Evolutionary conservation across 1,140 invertebrate genomes (phyloP).

Genomic region (Lasioglossum baleicum): DNA sequence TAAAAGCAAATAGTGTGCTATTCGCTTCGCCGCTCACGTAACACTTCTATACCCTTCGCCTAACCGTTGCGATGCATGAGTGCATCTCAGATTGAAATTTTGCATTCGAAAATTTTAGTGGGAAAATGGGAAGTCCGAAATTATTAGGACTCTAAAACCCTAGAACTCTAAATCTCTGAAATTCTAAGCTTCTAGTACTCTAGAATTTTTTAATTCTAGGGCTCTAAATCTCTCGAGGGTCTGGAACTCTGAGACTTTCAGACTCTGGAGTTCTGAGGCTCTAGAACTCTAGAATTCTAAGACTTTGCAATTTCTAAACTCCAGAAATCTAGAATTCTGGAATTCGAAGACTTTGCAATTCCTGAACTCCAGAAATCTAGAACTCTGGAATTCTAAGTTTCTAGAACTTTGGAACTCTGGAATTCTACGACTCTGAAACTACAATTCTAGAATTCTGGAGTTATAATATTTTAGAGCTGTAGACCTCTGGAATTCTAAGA

Average conservation of each 20-base stretch:
- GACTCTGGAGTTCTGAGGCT: not conserved
- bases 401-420: not conserved
- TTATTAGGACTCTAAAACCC: not conserved
- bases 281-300: too few relatives aligned
- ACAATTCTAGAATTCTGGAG: not conserved
- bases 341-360: not conserved
- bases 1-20: constrained; percentile 25
- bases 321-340: not conserved
- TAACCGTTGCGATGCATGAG: not conserved
- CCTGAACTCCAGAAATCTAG: not conserved
- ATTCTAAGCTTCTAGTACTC: not conserved
- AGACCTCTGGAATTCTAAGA: not conserved
- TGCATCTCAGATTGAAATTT: too few relatives aligned
- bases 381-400: not conserved
- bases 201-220: not conserved
- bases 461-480: not conserved
- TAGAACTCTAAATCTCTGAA: not conserved
- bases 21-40: constrained; percentile 7
- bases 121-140: not conserved
- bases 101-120: too few relatives aligned
- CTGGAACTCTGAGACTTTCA: not conserved
- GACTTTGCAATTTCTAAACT: too few relatives aligned
- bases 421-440: not conserved
- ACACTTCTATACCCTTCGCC: not conserved
- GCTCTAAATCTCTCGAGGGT: not conserved